Evolutionary conservation across 1,140 invertebrate genomes (phyloP).

Genomic region (Camponotus vicinus): DNA sequence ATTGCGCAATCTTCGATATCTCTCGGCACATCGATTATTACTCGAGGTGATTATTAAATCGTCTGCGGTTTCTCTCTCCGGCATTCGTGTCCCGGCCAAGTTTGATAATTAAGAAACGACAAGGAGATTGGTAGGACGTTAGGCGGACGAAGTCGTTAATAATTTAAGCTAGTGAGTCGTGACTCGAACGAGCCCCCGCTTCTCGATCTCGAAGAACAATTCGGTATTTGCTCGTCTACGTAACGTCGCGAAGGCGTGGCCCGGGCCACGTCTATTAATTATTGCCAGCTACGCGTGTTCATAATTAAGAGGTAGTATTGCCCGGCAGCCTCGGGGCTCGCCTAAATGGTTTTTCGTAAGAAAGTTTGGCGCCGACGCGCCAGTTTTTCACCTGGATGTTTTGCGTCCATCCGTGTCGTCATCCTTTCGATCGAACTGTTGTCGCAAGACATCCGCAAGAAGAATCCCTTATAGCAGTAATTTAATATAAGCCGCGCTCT

Average conservation of each 20-base stretch:
- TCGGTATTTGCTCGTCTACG: slow-evolving; percentile 45
- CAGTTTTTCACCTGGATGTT: slow-evolving; percentile 11
- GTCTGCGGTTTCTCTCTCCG: neutral
- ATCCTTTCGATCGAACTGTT: neutral
- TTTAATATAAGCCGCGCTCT: neutral
- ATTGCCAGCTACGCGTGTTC: slow-evolving; percentile 61
- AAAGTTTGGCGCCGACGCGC: slow-evolving; percentile 11
- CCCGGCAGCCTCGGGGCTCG: neutral
- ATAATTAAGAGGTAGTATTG: slow-evolving; percentile 68
- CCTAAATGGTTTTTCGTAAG: slow-evolving; percentile 41
- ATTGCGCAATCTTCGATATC: neutral
- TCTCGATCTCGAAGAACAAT: slow-evolving; percentile 56
- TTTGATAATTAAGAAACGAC: slow-evolving; percentile 65
- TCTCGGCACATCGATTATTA: slow-evolving; percentile 18
- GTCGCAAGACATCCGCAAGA: slow-evolving; percentile 6
- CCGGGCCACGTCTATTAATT: slow-evolving; percentile 63
- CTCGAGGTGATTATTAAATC: slow-evolving; percentile 46
- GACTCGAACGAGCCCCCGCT: neutral
- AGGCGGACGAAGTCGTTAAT: slow-evolving; percentile 68
- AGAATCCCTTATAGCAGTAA: neutral
- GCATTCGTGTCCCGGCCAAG: neutral
- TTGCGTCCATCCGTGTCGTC: neutral
- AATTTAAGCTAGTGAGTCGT: slow-evolving; percentile 52
- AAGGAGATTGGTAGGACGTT: slow-evolving; percentile 8
- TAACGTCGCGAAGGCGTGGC: slow-evolving; percentile 32